Percentiles rank a stretch among this genome's conserved stretches.
Conservation (phyloP, 30 jellyfish, hydroid and myxozoan genomes). For the Chironex yamaguchii region DNA sequence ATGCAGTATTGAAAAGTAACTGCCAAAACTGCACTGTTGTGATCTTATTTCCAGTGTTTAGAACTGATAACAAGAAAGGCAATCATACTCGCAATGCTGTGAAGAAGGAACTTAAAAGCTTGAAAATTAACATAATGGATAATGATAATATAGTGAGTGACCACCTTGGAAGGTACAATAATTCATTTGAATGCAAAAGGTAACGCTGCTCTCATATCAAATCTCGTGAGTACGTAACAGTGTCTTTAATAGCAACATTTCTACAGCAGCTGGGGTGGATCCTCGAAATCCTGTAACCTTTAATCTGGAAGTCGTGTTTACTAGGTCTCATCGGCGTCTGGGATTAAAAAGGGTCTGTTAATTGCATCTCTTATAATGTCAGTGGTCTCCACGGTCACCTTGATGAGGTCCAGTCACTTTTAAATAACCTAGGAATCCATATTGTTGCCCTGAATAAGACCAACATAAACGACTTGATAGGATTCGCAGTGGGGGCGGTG, state of each 20-base stretch:
- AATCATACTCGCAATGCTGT: slow-evolving; percentile 25
- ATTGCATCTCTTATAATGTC: too few species aligned
- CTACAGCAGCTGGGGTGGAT: not conserved
- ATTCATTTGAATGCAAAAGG: slow-evolving; percentile 5
- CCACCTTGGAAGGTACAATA: slow-evolving; percentile 26
- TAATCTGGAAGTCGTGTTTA: too few species aligned
- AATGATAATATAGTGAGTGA: slow-evolving; percentile 18
- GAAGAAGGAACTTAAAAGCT: slow-evolving; percentile 4
- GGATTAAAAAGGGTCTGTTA: too few species aligned
- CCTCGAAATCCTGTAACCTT: not conserved
- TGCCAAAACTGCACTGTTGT: slow-evolving; percentile 21
- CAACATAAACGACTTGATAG: too few species aligned
- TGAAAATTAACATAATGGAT: slow-evolving; percentile 5
- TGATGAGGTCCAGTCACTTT: too few species aligned
- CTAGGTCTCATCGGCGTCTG: too few species aligned
- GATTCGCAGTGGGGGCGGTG: too few species aligned
- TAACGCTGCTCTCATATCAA: not conserved
- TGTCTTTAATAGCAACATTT: not conserved
- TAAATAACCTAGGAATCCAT: not conserved
- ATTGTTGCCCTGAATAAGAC: slow-evolving; percentile 33
- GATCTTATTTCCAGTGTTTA: slow-evolving; percentile 11
- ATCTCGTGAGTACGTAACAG: slow-evolving; percentile 1
- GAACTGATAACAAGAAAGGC: slow-evolving; percentile 25
- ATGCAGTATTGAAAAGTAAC: slow-evolving; percentile 6
- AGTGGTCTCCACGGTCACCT: too few species aligned